Conservation (phyloP, 1,140 invertebrate species). For the Zaprionus ghesquierei region DNA sequence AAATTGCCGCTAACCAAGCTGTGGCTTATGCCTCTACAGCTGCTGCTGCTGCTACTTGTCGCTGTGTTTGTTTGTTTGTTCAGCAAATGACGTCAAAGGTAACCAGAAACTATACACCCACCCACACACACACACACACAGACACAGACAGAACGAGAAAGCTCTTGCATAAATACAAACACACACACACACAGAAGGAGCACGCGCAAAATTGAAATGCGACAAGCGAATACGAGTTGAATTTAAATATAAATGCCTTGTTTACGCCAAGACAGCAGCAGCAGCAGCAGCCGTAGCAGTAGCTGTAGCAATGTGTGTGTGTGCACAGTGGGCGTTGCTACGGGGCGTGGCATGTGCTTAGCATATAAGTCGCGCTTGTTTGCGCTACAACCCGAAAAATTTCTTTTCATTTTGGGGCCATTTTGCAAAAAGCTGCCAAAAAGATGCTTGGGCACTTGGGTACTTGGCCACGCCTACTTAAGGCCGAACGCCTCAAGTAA, state of each 20-base stretch:
- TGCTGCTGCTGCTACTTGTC: slow-evolving; percentile 11
- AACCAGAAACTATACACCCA: slow-evolving; percentile 27
- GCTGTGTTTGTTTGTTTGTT: slow-evolving; percentile 54
- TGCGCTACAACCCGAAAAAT: slow-evolving; percentile 3
- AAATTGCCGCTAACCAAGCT: slow-evolving; percentile 37
- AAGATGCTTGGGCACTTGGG: neutral
- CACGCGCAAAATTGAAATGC: slow-evolving; percentile 27
- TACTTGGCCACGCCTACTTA: slow-evolving; percentile 27
- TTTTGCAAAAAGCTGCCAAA: slow-evolving; percentile 5
- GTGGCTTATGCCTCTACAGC: too few species aligned
- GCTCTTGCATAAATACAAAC: too few species aligned
- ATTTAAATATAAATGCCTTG: slow-evolving; percentile 44
- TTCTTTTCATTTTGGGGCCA: slow-evolving; percentile 18
- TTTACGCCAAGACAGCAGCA: slow-evolving; percentile 7
- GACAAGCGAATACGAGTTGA: slow-evolving; percentile 4
- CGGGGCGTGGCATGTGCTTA: slow-evolving; percentile 17
- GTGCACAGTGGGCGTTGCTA: neutral
- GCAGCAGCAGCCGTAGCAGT: slow-evolving; percentile 23
- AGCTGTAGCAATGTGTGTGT: slow-evolving; percentile 7
- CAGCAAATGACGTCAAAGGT: slow-evolving; percentile 71
- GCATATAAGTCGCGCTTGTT: slow-evolving; percentile 25
- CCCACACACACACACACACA: neutral
- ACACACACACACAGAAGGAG: neutral
- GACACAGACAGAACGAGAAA: neutral
- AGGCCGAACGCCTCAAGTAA: neutral